Evolutionary conservation across 2,113 vertebrate genomes (phyloP), one percentile per base, ranked within the genome.

Genomic region (Pantherophis guttatus): DNA sequence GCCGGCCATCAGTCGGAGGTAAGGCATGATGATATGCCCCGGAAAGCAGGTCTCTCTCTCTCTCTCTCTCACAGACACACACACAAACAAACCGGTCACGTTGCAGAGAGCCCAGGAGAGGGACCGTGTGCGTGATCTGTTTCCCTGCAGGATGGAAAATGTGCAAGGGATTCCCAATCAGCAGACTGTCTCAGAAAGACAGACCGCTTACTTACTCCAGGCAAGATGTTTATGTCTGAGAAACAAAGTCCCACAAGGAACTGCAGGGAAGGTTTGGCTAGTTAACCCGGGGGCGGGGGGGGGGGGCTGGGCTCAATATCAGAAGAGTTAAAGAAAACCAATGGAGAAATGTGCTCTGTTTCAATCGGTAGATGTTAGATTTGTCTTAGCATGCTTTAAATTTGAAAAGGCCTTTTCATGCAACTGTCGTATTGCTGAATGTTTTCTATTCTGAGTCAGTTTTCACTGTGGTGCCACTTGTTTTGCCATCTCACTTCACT

Each of bases 1-100:
- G 98, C 98, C 86, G 98, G 98, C 57, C 97, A 98, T 89, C 89
- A 97, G 87, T 94, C 97, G 89, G 97, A 98, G 98, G 98, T 98
- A 98, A 97, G 98, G 97, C 75, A 59, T 53, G 53, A 53, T 81
- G 21, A 59, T 70, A 26, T 9, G 1, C 11, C 94, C 91, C 75
- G 9, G 0, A n/a, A 50, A 39, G 21, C 39, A 39, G 39, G 39
- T 39, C 39, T 39, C 39, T 1, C 39, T 33, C 33, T 33, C 33
- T 33, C 33, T 33, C 33, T 33, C 33, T 33, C 33, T 33, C n/a
- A n/a, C n/a, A n/a, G n/a, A 58, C 6, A 23, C 57, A 58, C 57
- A 58, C 57, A 59, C 8, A 8, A n/a, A 75, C 2, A 19, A 15
- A 33, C n/a, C 0, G 70, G 29, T 15, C 29, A 33, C 13, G 2